Conservation (phyloP, 2,113 vertebrate species). For the Phrynocephalus versicolor region DNA sequence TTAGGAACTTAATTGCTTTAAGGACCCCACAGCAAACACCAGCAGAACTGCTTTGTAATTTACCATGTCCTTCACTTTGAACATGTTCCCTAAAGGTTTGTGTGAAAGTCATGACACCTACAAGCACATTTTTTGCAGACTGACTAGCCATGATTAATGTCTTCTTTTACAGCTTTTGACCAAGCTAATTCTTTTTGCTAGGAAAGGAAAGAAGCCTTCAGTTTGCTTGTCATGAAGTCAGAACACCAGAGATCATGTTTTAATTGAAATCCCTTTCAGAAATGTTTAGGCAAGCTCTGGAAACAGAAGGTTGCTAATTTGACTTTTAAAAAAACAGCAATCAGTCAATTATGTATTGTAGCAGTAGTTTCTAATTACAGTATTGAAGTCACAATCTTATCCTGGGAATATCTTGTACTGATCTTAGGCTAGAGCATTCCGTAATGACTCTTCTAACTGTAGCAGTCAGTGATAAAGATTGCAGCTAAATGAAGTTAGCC, state of each 20-base stretch:
- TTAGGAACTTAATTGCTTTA: slow-evolving; percentile 57
- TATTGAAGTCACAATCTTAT: slow-evolving; percentile 50
- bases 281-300: slow-evolving; percentile 44
- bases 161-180: slow-evolving; percentile 58
- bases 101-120: slow-evolving; percentile 50
- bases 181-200: slow-evolving; percentile 52
- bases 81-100: slow-evolving; percentile 56
- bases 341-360: slow-evolving; percentile 54
- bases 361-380: slow-evolving; percentile 58
- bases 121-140: slow-evolving; percentile 53
- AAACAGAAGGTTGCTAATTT: slow-evolving; percentile 47
- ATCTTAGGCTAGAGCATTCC: slow-evolving; percentile 49
- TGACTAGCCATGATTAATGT: slow-evolving; percentile 56
- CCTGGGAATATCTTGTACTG: slow-evolving; percentile 50
- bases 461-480: slow-evolving; percentile 46
- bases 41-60: slow-evolving; percentile 66
- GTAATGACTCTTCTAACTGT: slow-evolving; percentile 42
- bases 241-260: slow-evolving; percentile 20
- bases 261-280: slow-evolving; percentile 52
- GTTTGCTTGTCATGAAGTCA: slow-evolving; percentile 28
- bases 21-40: slow-evolving; percentile 59
- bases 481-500: slow-evolving; percentile 42
- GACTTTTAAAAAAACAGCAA: slow-evolving; percentile 32
- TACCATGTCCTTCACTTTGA: slow-evolving; percentile 62
- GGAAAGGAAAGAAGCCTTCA: slow-evolving; percentile 28